Evolutionary conservation across 2,797 vertebrate genomes (phyloP).

Genomic region (Eleutherodactylus coqui): DNA sequence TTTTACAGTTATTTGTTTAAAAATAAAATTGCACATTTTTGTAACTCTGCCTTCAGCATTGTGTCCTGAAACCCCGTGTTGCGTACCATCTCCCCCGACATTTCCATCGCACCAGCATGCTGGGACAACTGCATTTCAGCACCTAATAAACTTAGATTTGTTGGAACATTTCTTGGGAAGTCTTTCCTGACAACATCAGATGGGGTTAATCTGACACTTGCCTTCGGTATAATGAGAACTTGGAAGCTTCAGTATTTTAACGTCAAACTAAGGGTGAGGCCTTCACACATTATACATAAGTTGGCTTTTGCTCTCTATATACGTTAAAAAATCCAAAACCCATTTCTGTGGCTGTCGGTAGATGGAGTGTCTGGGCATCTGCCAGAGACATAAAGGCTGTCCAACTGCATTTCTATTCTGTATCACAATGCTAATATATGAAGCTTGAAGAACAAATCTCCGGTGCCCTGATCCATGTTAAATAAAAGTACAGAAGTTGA

Average conservation of each 20-base stretch:
- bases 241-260: constrained; percentile 28
- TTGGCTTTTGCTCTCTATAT: constrained; percentile 36
- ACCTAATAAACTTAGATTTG: neutral
- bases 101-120: neutral
- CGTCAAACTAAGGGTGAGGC: constrained; percentile 43
- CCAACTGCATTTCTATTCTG: constrained; percentile 13
- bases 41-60: no score
- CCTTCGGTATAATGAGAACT: constrained; percentile 15
- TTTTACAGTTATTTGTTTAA: no score
- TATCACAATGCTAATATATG: constrained; percentile 21
- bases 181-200: neutral
- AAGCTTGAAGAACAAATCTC: constrained; percentile 3
- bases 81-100: no score
- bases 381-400: constrained; percentile 31
- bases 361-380: constrained; percentile 35
- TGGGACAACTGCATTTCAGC: neutral
- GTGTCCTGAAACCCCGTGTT: no score
- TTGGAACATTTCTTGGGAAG: neutral
- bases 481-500: constrained; percentile 23
- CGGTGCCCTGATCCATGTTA: neutral
- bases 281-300: constrained; percentile 34
- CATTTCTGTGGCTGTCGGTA: constrained; percentile 38
- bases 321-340: constrained; percentile 17
- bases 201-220: constrained; percentile 16
- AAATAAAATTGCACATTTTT: no score